Conservation (phyloP, 2,113 vertebrate species). For the Catharus bicknelli region DNA sequence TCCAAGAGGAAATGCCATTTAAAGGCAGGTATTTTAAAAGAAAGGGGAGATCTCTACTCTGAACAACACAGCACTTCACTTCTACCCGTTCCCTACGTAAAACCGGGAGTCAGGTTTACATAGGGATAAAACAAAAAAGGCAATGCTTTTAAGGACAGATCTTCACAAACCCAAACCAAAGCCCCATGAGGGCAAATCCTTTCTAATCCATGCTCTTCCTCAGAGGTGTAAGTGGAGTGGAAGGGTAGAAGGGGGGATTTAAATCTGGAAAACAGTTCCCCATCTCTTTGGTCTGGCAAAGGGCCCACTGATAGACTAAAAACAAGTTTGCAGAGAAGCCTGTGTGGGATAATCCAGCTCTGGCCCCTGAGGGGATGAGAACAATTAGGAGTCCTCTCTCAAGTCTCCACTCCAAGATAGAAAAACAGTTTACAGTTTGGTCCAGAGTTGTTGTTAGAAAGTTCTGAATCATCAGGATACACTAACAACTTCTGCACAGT, state of each 20-base stretch:
- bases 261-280: conserved; percentile 44
- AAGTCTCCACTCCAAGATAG: conserved; percentile 61
- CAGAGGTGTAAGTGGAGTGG: conserved; percentile 40
- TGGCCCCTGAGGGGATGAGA: conserved; percentile 37
- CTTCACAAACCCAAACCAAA: conserved; percentile 30
- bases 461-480: conserved; percentile 59
- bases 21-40: conserved; percentile 1
- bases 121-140: neutral
- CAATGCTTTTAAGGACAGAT: conserved; percentile 49
- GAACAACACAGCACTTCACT: neutral
- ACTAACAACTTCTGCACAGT: conserved; percentile 41
- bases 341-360: conserved; percentile 55
- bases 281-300: conserved; percentile 23
- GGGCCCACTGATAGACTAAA: conserved; percentile 23
- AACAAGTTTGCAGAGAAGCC: conserved; percentile 37
- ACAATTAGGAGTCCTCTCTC: conserved; percentile 60
- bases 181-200: conserved; percentile 27
- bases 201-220: conserved; percentile 49
- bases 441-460: conserved; percentile 58
- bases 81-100: neutral
- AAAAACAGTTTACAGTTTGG: conserved; percentile 61
- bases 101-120: conserved; percentile 13
- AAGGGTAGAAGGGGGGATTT: neutral
- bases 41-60: neutral
- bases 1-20: conserved; percentile 13